These are phyloP conservation scores for Epizoanthus illoricatus DNA, from an alignment of 92 coral and sea anemone genomes.

Conservation along the genomic window DNA sequence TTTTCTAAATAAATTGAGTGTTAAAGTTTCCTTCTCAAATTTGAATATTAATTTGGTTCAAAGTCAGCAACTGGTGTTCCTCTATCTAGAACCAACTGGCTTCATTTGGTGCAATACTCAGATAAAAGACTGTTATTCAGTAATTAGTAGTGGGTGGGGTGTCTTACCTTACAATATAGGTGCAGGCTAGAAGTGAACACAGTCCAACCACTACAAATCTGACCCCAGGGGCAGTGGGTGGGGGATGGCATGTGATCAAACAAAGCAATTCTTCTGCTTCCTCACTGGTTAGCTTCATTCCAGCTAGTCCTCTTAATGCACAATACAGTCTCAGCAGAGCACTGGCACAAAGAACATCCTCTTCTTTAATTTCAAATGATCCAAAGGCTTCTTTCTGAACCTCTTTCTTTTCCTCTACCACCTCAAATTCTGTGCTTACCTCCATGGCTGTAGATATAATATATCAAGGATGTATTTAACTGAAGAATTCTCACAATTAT, in stretches of 20 bases:
- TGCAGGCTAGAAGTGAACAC: conserved; percentile 81
- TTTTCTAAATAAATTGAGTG: too few relatives aligned
- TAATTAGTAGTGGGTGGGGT: neutral
- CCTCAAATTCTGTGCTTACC: conserved; percentile 89
- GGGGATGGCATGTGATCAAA: conserved; percentile 89
- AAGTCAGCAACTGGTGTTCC: too few relatives aligned
- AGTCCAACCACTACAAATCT: conserved; percentile 89
- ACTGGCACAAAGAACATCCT: conserved; percentile 82
- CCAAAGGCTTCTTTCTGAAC: conserved; percentile 50
- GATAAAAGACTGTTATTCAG: too few relatives aligned
- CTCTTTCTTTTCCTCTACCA: conserved; percentile 66
- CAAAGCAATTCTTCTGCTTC: conserved; percentile 83
- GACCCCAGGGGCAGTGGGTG: conserved; percentile 90
- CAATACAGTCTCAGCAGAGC: conserved; percentile 87
- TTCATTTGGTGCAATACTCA: too few relatives aligned
- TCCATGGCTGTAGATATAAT: conserved; percentile 77
- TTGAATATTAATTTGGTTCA: too few relatives aligned
- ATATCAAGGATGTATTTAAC: neutral
- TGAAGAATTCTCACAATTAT: neutral
- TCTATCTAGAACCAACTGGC: too few relatives aligned
- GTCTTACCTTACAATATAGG: conserved; percentile 68
- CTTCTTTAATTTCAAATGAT: conserved; percentile 72
- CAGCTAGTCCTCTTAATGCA: conserved; percentile 88
- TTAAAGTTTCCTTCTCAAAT: too few relatives aligned
- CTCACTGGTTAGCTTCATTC: conserved; percentile 86